A percentile compares a stretch with the other conserved stretches of the same genome.
These are phyloP conservation scores for Bombus superbus DNA, from an alignment of 1,140 invertebrate genomes.

Conservation along the genomic window DNA sequence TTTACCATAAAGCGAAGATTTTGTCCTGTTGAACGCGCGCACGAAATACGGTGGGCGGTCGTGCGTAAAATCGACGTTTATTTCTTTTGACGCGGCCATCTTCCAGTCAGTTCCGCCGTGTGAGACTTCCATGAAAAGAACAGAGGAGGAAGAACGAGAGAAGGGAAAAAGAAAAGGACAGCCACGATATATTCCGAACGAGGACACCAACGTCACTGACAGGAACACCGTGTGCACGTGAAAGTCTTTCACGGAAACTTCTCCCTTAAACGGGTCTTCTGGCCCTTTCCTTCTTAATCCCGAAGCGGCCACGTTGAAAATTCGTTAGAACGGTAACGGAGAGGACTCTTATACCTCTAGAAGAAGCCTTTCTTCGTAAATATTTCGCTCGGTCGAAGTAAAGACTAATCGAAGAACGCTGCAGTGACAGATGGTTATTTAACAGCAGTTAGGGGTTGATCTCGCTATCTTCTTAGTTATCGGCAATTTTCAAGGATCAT, in stretches of 20 bases:
- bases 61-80: constrained; percentile 58
- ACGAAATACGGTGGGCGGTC: not conserved
- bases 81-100: constrained; percentile 48
- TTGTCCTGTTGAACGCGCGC: not conserved
- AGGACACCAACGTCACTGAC: constrained; percentile 28
- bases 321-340: constrained; percentile 46
- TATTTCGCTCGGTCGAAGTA: not conserved
- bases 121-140: not conserved
- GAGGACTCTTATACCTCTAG: not conserved
- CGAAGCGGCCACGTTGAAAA: constrained; percentile 12
- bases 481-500: not conserved
- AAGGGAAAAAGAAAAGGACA: not conserved
- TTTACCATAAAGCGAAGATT: constrained; percentile 7
- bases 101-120: too few species aligned
- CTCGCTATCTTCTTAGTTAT: not conserved
- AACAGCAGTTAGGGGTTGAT: not conserved
- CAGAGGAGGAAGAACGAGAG: not conserved
- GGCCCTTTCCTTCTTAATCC: not conserved
- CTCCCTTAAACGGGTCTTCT: constrained; percentile 14
- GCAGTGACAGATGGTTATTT: constrained; percentile 5
- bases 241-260: constrained; percentile 40
- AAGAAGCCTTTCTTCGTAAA: constrained; percentile 6
- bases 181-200: not conserved
- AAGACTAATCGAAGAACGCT: not conserved
- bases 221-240: constrained; percentile 37